phyloP scores from a whole-genome alignment of 1,140 invertebrate species.

The Cyclargus thomasi region DNA sequence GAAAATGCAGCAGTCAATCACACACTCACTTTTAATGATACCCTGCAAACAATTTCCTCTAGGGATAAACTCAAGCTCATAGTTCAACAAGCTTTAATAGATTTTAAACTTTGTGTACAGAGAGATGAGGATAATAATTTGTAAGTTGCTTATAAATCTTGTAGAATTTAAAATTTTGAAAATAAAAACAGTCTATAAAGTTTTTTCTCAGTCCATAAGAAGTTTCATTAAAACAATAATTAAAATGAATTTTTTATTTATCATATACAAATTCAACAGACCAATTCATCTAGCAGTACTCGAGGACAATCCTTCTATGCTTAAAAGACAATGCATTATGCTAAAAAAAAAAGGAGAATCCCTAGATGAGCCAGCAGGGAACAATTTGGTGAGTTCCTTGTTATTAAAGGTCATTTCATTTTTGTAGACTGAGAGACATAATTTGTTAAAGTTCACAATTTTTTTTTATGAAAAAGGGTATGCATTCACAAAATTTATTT shows the following conservation, averaged over 20 bases:
- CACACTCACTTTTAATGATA: conserved; percentile 24
- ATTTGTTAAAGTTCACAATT: too few relatives aligned
- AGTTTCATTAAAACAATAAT: too few relatives aligned
- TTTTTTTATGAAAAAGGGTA: too few relatives aligned
- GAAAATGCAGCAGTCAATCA: neutral
- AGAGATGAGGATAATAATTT: conserved; percentile 46
- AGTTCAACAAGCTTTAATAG: conserved; percentile 42
- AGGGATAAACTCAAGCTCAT: conserved; percentile 34
- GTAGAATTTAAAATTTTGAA: too few relatives aligned
- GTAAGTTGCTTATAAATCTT: conserved; percentile 51
- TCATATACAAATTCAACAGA: conserved; percentile 25
- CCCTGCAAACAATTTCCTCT: conserved; percentile 27
- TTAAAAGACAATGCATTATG: conserved; percentile 43
- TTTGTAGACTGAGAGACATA: too few relatives aligned
- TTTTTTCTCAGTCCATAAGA: too few relatives aligned
- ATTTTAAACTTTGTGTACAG: conserved; percentile 47
- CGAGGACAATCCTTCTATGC: conserved; percentile 38
- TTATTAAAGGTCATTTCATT: neutral
- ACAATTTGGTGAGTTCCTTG: conserved; percentile 34
- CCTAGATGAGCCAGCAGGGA: conserved; percentile 34
- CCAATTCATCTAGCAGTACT: conserved; percentile 48
- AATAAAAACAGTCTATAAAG: too few relatives aligned
- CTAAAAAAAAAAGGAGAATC: conserved; percentile 35
- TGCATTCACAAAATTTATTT: too few relatives aligned
- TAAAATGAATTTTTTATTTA: too few relatives aligned